Conservation (phyloP, 2,888 invertebrate genomes). For the Caenorhabditis panamensis region DNA sequence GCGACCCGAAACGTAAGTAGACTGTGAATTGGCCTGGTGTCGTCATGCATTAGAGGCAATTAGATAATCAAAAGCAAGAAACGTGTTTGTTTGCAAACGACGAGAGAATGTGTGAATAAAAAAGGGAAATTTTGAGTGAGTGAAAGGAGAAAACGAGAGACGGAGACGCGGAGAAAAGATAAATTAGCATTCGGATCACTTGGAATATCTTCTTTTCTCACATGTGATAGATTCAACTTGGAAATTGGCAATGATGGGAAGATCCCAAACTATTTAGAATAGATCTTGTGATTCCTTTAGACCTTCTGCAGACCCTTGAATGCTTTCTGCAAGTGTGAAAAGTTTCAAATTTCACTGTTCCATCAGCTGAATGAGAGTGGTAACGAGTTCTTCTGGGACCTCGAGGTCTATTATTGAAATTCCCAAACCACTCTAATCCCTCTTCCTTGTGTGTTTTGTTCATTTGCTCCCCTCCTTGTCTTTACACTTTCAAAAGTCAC, state of each 20-base stretch:
- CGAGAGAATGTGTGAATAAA: constrained; percentile 45
- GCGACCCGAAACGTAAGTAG: constrained; percentile 57
- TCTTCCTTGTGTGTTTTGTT: constrained; percentile 39
- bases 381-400: neutral
- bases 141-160: constrained; percentile 12
- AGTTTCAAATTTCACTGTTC: neutral
- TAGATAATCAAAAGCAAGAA: constrained; percentile 36
- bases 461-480: constrained; percentile 19
- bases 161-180: constrained; percentile 17
- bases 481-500: constrained; percentile 28
- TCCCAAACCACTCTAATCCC: neutral
- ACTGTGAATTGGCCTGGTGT: constrained; percentile 1
- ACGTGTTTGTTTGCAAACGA: constrained; percentile 55
- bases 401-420: neutral
- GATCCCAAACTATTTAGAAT: neutral
- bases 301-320: too few species aligned
- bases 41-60: constrained; percentile 44
- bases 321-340: neutral
- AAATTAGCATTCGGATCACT: constrained; percentile 17
- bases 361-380: neutral
- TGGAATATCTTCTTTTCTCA: constrained; percentile 4
- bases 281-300: too few species aligned
- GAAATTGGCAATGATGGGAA: neutral
- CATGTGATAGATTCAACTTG: neutral
- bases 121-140: constrained; percentile 22